A percentile compares a stretch with the other conserved stretches of the same genome.
Conservation (phyloP, 2,113 vertebrate species). For the Leuciscus idus region DNA sequence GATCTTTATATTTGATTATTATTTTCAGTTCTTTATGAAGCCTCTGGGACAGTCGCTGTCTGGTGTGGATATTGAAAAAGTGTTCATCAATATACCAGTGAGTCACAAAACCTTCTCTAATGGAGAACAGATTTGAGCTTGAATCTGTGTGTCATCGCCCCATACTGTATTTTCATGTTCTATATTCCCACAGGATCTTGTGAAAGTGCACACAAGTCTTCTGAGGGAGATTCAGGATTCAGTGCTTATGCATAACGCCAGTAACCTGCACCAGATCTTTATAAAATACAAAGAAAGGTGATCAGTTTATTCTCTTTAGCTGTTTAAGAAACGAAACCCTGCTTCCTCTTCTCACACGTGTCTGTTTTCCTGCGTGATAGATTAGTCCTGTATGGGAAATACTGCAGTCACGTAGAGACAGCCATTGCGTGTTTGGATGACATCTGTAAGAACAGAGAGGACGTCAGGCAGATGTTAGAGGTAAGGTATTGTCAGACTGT, state of each 20-base stretch:
- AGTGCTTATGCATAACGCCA: constrained; percentile 85
- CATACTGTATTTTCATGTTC: not conserved
- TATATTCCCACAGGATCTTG: constrained; percentile 84
- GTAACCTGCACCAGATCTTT: constrained; percentile 93
- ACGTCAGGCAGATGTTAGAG: constrained; percentile 93
- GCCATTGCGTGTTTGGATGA: constrained; percentile 88
- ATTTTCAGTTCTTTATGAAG: constrained; percentile 90
- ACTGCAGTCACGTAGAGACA: constrained; percentile 94
- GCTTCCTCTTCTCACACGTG: not conserved
- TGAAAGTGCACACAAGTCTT: constrained; percentile 91
- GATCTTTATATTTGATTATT: not conserved
- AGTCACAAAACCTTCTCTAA: constrained; percentile 65
- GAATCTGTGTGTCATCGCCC: not conserved
- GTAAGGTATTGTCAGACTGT: constrained; percentile 65
- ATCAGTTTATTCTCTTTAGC: not conserved
- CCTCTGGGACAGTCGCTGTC: constrained; percentile 89
- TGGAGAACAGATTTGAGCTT: not conserved
- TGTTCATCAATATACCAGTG: constrained; percentile 97
- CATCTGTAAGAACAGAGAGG: constrained; percentile 94
- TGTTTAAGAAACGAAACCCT: not conserved
- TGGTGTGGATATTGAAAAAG: constrained; percentile 81
- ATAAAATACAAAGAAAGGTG: constrained; percentile 96
- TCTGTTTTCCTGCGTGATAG: constrained; percentile 65
- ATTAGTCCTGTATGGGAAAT: constrained; percentile 94
- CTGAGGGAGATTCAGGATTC: constrained; percentile 91